Evolutionary conservation across 1,140 invertebrate genomes (phyloP).

Genomic region (Rhagoletis pomonella): DNA sequence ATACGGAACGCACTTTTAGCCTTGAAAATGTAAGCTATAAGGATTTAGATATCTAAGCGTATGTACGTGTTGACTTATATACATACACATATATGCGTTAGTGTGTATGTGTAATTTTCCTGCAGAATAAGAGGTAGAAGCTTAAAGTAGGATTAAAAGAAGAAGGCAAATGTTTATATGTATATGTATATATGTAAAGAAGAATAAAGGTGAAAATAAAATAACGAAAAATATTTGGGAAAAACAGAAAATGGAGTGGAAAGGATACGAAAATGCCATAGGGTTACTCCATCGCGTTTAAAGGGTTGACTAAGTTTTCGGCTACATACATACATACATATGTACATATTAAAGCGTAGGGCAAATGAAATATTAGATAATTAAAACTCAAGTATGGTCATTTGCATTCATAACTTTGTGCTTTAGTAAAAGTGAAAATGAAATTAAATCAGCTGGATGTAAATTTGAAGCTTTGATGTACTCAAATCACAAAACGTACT

Average conservation of each 20-base stretch:
- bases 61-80: background rate
- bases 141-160: background rate
- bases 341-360: no score
- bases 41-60: constrained; percentile 5
- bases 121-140: constrained; percentile 16
- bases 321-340: no score
- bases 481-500: no score
- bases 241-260: background rate
- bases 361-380: no score
- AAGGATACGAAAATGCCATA: background rate
- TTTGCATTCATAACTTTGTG: no score
- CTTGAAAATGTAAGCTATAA: constrained; percentile 34
- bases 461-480: no score
- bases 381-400: no score
- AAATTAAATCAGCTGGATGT: no score
- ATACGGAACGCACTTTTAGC: constrained; percentile 39
- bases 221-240: background rate
- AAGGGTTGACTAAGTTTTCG: no score
- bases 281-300: background rate
- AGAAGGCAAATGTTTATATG: constrained; percentile 9
- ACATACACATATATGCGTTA: background rate
- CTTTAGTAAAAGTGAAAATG: no score
- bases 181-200: background rate
- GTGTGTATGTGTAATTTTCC: constrained; percentile 41
- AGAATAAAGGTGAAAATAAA: no score